Conservation (phyloP, 2,113 vertebrate genomes). For the Lanius collurio region DNA sequence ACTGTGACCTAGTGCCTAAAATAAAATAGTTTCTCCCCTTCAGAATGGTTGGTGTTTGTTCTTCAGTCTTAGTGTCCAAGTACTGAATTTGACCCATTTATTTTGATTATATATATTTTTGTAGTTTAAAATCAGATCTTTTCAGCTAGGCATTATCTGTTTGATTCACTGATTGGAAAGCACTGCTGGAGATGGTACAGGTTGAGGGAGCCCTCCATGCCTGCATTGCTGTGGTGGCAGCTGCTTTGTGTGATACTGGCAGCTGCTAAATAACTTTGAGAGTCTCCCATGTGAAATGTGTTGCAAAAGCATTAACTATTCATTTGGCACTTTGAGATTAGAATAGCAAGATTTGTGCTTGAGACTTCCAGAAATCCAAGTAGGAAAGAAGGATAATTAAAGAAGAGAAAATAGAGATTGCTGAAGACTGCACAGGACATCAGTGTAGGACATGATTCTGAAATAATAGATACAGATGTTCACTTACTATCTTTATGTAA, state of each 20-base stretch:
- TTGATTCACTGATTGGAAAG: not conserved
- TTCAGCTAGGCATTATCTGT: not conserved
- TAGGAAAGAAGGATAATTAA: not conserved
- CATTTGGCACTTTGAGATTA: not conserved
- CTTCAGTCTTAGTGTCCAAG: not conserved
- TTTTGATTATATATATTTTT: not conserved
- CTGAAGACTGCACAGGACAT: not conserved
- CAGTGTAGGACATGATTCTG: not conserved
- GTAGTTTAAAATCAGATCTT: not conserved
- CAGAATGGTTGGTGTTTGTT: not conserved
- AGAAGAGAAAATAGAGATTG: not conserved
- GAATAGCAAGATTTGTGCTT: not conserved
- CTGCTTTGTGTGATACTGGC: not conserved
- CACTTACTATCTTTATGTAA: not conserved
- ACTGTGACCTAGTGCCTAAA: not conserved
- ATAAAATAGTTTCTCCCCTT: not conserved
- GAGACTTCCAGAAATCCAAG: not conserved
- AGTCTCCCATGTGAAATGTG: not conserved
- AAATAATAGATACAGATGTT: not conserved
- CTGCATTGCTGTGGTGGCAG: not conserved
- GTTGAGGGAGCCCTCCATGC: not conserved
- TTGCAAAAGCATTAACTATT: not conserved
- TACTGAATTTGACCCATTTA: not conserved
- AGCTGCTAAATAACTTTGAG: not conserved
- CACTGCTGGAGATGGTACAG: fast-evolving